Base-by-base conservation (phyloP, 92 coral and sea anemone species). In the Zoanthus sansibaricus region DNA sequence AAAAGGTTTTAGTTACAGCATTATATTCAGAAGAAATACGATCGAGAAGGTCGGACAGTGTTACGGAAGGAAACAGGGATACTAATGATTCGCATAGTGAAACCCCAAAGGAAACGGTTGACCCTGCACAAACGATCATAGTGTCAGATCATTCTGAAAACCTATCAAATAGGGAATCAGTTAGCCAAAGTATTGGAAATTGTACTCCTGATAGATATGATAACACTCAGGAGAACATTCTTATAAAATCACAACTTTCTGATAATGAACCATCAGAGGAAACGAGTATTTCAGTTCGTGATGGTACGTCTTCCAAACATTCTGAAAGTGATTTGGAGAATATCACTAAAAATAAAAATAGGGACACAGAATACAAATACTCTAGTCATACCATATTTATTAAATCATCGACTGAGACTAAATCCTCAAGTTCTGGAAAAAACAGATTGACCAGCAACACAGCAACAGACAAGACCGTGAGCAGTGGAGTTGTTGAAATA, bases 1-100 rank as follows among this genome's bases (percentile, higher is more conserved):
- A 67, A 20, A 80, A 46, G 14, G 85, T 80, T 64, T 12, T 80
- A 59, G 75, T 80, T 64, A 67, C 75, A 0, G 72, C 85, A 18
- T 11, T 46, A 12, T 48, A 80, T 47, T 80, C 85, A 45, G 85
- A 80, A 64, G 44, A 42, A 7, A 25, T 64, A 10, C 85, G 32
- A 15, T 15, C 5, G 75, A 66, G 75, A 20, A 66, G 13, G 14
- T 42, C 7, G 25, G 61, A 30, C 15, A 13, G 46, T 47, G 45
- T 49, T 44, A 66, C 85, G 4, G 49, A 20, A 48, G 20, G 13
- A 30, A 44, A 21, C 21, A 31, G 25, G 30, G 11, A 58, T 46
- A 44, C 58, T 46, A 32, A 12, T 67, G 47, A 21, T 66, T 4
- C 15, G 6, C 46, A 62, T 32, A 66, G 45, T 12, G 33, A 45